These are phyloP conservation scores for Phortica variegata DNA, from an alignment of 1,140 invertebrate genomes.

Conservation along the genomic window DNA sequence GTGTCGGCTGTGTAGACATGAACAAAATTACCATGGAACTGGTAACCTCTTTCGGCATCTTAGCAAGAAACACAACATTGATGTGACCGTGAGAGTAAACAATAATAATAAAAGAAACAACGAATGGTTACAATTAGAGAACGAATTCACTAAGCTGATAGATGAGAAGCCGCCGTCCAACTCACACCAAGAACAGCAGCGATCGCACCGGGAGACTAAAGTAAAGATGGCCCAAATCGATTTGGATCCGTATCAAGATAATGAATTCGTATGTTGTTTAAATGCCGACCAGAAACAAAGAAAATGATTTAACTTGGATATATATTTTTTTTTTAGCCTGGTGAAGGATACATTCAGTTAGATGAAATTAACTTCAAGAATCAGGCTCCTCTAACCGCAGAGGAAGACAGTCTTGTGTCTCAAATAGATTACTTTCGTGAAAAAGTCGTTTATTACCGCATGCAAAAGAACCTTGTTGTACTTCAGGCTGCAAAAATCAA, in stretches of 20 bases:
- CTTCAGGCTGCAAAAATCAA: constrained; percentile 16
- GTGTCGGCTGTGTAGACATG: constrained; percentile 7
- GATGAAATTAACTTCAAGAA: background rate
- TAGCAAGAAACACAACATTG: constrained; percentile 14
- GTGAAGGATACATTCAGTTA: background rate
- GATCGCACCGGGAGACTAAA: background rate
- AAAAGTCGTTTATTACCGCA: constrained; percentile 16
- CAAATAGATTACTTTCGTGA: constrained; percentile 21
- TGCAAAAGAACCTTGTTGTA: constrained; percentile 17
- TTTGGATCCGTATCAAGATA: background rate
- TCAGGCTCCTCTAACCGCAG: no score
- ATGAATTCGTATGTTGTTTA: background rate
- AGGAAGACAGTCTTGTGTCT: constrained; percentile 12
- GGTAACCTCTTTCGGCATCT: constrained; percentile 17
- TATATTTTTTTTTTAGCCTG: no score
- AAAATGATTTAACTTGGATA: no score
- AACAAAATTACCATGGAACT: constrained; percentile 20
- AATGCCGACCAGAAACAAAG: no score
- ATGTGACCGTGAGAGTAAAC: no score
- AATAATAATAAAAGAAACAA: no score
- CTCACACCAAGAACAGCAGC: background rate
- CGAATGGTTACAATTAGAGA: no score
- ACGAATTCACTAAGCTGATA: no score
- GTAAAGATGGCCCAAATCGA: no score
- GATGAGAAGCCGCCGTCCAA: constrained; percentile 6